Evolutionary conservation across 2,113 vertebrate species (phyloP).

Genomic region (pig (Sus scrofa)): T2T-Sscrofa CM000830.6:35202501-35203000

Average conservation of each 20-base stretch:
- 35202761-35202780: neutral
- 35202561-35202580: neutral
- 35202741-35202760: neutral
- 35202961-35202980: neutral
- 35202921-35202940: neutral
- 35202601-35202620: slow-evolving; percentile 7
- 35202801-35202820: neutral
- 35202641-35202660: neutral
- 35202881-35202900: neutral
- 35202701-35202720: neutral
- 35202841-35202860: neutral
- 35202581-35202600: neutral
- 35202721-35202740: neutral
- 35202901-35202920: neutral
- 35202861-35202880: neutral
- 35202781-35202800: slow-evolving; percentile 7
- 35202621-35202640: neutral
- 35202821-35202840: neutral
- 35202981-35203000: neutral
- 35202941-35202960: neutral
- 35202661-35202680: neutral
- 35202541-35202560: neutral
- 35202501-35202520: slow-evolving; percentile 8
- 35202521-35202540: slow-evolving; percentile 24
- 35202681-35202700: neutral